phyloP scores from a whole-genome alignment of 2,113 vertebrate species.

The Thalassarche chlororhynchos region DNA sequence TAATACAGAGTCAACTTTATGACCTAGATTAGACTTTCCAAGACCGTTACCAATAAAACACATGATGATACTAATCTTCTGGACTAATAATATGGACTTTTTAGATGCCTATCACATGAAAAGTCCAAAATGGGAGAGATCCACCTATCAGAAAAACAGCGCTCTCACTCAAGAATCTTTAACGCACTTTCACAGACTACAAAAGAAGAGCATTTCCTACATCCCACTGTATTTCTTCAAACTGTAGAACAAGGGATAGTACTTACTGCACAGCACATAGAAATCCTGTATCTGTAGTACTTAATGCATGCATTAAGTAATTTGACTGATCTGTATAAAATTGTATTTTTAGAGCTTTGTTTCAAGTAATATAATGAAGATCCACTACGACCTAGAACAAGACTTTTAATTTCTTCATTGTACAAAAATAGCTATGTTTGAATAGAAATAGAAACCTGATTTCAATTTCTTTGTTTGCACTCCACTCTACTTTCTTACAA shows the following conservation, averaged over 20 bases:
- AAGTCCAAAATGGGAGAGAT: neutral
- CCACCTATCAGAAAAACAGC: neutral
- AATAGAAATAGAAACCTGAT: conserved; percentile 21
- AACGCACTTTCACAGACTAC: neutral
- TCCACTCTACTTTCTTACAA: conserved; percentile 51
- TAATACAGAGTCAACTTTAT: neutral
- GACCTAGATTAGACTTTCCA: neutral
- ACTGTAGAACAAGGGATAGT: neutral
- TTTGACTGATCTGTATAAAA: neutral
- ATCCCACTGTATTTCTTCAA: neutral
- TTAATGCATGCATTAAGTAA: neutral
- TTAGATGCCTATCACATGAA: neutral
- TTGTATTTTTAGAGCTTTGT: neutral
- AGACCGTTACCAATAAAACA: neutral
- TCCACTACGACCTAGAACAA: neutral
- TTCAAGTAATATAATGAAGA: neutral
- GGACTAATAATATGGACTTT: neutral
- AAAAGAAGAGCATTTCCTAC: neutral
- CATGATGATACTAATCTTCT: neutral
- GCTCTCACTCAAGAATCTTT: neutral
- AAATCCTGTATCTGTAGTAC: neutral
- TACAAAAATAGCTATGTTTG: conserved; percentile 16
- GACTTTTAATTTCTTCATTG: neutral
- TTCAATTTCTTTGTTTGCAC: conserved; percentile 54
- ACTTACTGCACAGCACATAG: neutral